Base-by-base conservation (phyloP, 2,113 vertebrate species). In the Perca fluviatilis region DNA sequence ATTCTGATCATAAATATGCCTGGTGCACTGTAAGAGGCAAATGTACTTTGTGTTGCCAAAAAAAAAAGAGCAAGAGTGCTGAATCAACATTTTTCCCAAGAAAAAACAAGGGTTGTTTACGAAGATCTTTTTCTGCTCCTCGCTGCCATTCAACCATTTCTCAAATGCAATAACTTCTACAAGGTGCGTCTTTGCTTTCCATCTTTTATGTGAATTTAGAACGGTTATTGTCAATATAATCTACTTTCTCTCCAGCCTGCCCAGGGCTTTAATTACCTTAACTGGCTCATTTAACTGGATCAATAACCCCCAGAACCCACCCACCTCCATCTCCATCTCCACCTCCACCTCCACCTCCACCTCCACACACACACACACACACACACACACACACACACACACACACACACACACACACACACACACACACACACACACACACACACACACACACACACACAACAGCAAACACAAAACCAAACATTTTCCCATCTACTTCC, bases 211-310 rank as follows among this genome's bases (percentile, higher is more conserved):
- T 80, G 85, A 70, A 77, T 82, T 90, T 85, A 88, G 68, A 72
- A 82, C 70, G 60, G 73, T 71, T 90, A 88, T 85, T 88, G 91
- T 88, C 88, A 90, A 91, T 93, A 90, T 85, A 91, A 90, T 93
- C 85, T 87, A 83, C 83, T 80, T 85, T 67, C 85, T 79, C 78
- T 86, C 33, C 72, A 75, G 40, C 58, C 69, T 68, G 83, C 86
- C 81, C 57, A 56, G 75, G 77, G 79, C 86, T 89, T 91, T 94
- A 93, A 94, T 93, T 93, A 93, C 93, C 86, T 88, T 92, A 92
- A 93, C 86, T 91, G 93, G 89, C 89, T 93, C 91, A 93, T 94
- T 93, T 90, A 93, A 80, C 87, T 76, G 79, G 87, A 94, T 93
- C 90, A 82, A 94, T 93, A 83, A 30, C 71, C 68, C 69, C n/a